Evolutionary conservation across 2,113 vertebrate genomes (phyloP).

Genomic region (Candoia aspera): DNA sequence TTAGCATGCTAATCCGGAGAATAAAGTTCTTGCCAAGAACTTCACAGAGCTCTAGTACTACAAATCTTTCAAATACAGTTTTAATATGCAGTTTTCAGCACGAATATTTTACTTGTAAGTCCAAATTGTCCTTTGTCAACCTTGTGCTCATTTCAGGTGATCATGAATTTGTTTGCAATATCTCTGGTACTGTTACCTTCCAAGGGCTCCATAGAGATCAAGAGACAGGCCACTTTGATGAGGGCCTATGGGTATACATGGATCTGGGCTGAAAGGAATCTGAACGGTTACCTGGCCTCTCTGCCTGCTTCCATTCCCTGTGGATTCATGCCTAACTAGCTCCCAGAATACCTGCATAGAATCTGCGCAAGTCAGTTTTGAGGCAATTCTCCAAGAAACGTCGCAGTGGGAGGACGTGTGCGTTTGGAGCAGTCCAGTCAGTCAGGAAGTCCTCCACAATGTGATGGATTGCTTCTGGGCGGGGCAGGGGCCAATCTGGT

Average conservation of each 20-base stretch:
- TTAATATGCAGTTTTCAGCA: not conserved
- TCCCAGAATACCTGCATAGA: constrained; percentile 86
- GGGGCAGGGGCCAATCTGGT: constrained; percentile 85
- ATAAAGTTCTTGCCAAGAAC: not conserved
- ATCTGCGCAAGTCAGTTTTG: constrained; percentile 85
- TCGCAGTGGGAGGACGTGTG: constrained; percentile 90
- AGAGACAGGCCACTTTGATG: constrained; percentile 13
- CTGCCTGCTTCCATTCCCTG: not conserved
- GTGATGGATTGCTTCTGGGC: constrained; percentile 88
- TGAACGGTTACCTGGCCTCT: not conserved
- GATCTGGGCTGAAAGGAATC: not conserved
- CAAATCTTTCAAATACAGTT: not conserved
- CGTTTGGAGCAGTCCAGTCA: constrained; percentile 88
- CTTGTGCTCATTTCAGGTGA: not conserved
- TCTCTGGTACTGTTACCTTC: not conserved
- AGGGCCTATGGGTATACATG: not conserved
- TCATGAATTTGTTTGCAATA: not conserved
- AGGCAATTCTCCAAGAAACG: constrained; percentile 94
- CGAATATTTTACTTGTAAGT: not conserved
- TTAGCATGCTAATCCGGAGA: not conserved
- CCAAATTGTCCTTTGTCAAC: not conserved
- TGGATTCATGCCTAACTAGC: accelerated
- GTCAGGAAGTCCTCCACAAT: constrained; percentile 95
- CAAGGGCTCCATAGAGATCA: not conserved
- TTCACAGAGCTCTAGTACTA: not conserved